phyloP scores from a whole-genome alignment of 2,888 invertebrate species.

The Pycnomerus fuliginosus region DNA sequence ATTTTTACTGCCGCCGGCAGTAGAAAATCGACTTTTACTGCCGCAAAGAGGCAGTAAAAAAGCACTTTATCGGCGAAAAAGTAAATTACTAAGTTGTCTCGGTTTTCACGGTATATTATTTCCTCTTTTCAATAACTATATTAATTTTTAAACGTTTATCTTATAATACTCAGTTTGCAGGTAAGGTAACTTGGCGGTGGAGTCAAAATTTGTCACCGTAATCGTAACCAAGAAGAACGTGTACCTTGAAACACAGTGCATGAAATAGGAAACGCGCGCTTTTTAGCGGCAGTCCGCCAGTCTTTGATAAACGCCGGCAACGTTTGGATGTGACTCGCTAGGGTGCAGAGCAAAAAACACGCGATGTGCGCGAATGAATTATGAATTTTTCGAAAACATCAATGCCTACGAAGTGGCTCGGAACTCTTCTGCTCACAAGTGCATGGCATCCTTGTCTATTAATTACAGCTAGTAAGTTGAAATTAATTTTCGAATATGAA shows the following conservation, averaged over 20 bases:
- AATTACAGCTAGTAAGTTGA: conserved; percentile 6
- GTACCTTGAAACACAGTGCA: conserved; percentile 7
- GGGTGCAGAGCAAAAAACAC: conserved; percentile 68
- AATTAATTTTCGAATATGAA: conserved; percentile 1
- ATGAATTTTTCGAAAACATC: background rate
- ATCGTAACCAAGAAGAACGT: conserved; percentile 12
- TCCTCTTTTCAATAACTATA: too few species aligned
- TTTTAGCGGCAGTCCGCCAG: conserved; percentile 8
- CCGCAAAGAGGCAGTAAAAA: too few species aligned
- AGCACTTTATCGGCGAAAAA: too few species aligned
- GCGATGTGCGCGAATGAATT: conserved; percentile 28
- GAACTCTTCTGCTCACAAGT: conserved; percentile 3
- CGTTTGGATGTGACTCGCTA: conserved; percentile 77
- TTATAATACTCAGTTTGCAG: too few species aligned
- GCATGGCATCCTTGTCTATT: too few species aligned
- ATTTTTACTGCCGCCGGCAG: too few species aligned
- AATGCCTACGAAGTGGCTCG: background rate
- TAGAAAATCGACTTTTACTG: too few species aligned
- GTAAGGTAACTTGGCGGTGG: background rate
- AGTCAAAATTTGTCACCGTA: conserved; percentile 6
- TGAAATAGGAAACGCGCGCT: conserved; percentile 12
- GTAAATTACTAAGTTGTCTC: too few species aligned
- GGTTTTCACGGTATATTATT: too few species aligned
- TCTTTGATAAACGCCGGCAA: conserved; percentile 17
- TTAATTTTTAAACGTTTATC: too few species aligned